These are phyloP conservation scores for Acrossocheilus fasciatus DNA, from an alignment of 2,797 vertebrate genomes.

Conservation along the genomic window DNA sequence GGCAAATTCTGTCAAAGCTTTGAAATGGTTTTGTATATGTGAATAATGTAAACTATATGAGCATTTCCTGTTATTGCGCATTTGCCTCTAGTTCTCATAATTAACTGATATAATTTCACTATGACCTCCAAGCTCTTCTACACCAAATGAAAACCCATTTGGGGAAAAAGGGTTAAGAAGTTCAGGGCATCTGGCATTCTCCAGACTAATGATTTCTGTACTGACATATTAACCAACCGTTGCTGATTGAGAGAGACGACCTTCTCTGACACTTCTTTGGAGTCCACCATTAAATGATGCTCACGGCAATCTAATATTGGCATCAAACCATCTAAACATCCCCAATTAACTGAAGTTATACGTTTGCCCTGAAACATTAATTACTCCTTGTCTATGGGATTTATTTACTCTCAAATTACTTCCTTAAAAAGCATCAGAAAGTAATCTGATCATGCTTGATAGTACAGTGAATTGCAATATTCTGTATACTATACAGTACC, in stretches of 20 bases:
- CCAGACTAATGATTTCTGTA: constrained; percentile 64
- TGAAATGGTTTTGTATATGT: neutral
- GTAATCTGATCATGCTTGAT: neutral
- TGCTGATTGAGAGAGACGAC: constrained; percentile 70
- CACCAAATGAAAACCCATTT: constrained; percentile 55
- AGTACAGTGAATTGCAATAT: neutral
- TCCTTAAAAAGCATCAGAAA: neutral
- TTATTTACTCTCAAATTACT: constrained; percentile 66
- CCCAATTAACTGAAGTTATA: constrained; percentile 66
- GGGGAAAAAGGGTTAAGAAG: constrained; percentile 60
- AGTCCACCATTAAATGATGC: constrained; percentile 59
- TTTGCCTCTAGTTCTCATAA: constrained; percentile 34
- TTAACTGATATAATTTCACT: constrained; percentile 37
- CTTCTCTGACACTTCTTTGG: constrained; percentile 71
- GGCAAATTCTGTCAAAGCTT: neutral
- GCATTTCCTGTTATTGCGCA: neutral
- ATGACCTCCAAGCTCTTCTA: constrained; percentile 54
- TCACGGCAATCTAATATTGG: constrained; percentile 69
- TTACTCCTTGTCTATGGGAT: constrained; percentile 59
- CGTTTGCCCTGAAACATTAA: constrained; percentile 60
- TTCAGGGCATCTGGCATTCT: constrained; percentile 57
- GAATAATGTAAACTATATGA: neutral
- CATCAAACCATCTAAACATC: constrained; percentile 67
- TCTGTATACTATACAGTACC: neutral
- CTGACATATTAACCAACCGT: constrained; percentile 70